These are phyloP conservation scores for Nycteola revayana DNA, from an alignment of 2,888 invertebrate species.

Conservation along the genomic window DNA sequence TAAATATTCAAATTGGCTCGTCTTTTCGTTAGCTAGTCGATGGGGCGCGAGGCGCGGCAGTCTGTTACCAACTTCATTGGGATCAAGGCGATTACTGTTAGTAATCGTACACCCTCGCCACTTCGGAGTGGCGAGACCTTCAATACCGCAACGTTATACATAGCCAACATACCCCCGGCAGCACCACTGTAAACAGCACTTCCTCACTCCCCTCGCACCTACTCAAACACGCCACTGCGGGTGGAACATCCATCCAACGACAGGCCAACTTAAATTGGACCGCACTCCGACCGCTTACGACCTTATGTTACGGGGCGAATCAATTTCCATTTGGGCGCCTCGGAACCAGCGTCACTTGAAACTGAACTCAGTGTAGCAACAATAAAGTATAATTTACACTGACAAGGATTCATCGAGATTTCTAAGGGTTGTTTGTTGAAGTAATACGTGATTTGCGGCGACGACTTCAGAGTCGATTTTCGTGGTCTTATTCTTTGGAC, in stretches of 20 bases:
- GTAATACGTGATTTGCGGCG: conserved; percentile 75
- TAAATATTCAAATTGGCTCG: conserved; percentile 5
- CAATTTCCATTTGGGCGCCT: conserved; percentile 69
- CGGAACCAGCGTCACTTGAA: conserved; percentile 38
- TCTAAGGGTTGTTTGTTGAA: conserved; percentile 65
- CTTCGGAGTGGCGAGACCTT: conserved; percentile 51
- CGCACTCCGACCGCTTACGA: conserved; percentile 44
- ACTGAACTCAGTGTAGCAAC: conserved; percentile 39
- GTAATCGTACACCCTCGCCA: conserved; percentile 70
- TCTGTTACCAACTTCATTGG: conserved; percentile 72
- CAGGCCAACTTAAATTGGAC: conserved; percentile 26
- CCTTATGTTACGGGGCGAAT: conserved; percentile 66
- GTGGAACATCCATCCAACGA: conserved; percentile 44
- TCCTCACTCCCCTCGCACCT: conserved; percentile 31
- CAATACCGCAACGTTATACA: conserved; percentile 50
- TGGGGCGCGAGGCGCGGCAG: conserved; percentile 44
- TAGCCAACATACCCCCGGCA: conserved; percentile 39
- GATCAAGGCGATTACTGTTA: conserved; percentile 75
- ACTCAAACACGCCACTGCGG: conserved; percentile 30
- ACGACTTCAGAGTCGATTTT: conserved; percentile 55
- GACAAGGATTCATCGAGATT: conserved; percentile 49
- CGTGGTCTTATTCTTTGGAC: conserved; percentile 37
- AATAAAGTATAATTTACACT: conserved; percentile 60
- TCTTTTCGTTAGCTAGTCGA: conserved; percentile 34
- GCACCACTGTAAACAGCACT: conserved; percentile 44